Base-by-base conservation (phyloP, 2,113 vertebrate species). In the Pseudolaguvia tuberculata region DNA sequence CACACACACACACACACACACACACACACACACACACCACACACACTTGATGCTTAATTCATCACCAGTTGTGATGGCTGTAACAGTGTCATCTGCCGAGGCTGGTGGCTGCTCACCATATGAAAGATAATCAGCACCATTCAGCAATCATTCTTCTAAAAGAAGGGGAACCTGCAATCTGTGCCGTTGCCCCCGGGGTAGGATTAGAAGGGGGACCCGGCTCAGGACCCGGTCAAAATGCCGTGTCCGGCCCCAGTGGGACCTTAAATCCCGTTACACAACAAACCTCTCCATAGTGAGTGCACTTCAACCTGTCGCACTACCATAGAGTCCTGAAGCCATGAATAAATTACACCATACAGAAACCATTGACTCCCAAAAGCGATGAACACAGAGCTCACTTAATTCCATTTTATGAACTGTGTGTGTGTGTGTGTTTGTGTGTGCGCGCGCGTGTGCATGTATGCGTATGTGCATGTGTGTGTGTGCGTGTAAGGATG, bases 281-380 rank as follows among this genome's bases (percentile, higher is more conserved):
- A 85, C 87, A 90, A 88, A 87, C 85, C 88, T 87, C 86, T 85
- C 88, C 87, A 88, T 84, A 89, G 86, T 86, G 84, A 55, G 63
- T 53, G 76, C 76, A 78, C 80, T 78, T 78, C 80, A 81, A 81
- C 79, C 76, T 90, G 87, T 87, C 88, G 87, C 87, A 87, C 85
- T 86, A 84, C 87, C 81, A 88, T 84, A 88, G 86, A 90, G 87
- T 90, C 87, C 88, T 85, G 84, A 88, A 90, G 70, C 85, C 84
- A 91, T 91, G 89, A 91, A 91, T 91, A 85, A 91, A 90, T 91
- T 89, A 90, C 90, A 85, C 83, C 70, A 87, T 85, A 89, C 87
- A 87, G 89, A 90, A 91, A 89, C 89, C 89, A 91, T 91, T 90
- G 90, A 91, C 90, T 88, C 90, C 86, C 90, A 88, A 91, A 90